Conservation (phyloP, 2,888 invertebrate genomes). For the Pollenia griseotomentosa region DNA sequence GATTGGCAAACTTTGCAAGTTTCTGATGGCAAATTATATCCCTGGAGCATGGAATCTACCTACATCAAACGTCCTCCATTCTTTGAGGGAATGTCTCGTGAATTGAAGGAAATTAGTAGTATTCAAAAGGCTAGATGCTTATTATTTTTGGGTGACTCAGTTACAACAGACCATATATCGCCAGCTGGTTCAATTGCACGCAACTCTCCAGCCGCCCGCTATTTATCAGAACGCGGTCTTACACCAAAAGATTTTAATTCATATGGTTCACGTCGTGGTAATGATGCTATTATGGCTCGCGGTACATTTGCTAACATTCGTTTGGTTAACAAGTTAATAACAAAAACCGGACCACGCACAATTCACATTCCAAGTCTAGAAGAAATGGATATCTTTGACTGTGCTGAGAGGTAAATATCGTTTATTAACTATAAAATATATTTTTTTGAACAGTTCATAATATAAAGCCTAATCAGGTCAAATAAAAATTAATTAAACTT, state of each 20-base stretch:
- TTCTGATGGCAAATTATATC: conserved; percentile 93
- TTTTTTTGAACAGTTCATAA: conserved; percentile 69
- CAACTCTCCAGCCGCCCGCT: conserved; percentile 92
- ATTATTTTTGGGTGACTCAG: conserved; percentile 96
- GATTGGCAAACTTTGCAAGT: conserved; percentile 94
- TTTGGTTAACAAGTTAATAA: conserved; percentile 94
- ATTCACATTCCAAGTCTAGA: conserved; percentile 94
- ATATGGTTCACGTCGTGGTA: conserved; percentile 98
- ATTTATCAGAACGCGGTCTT: conserved; percentile 84
- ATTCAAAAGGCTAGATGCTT: conserved; percentile 92
- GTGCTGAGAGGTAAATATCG: conserved; percentile 88
- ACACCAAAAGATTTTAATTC: conserved; percentile 98
- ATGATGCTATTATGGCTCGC: conserved; percentile 98
- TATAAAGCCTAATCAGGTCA: not conserved
- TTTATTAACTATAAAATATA: too few relatives aligned
- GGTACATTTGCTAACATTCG: conserved; percentile 99
- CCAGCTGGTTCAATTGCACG: conserved; percentile 99
- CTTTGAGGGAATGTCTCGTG: conserved; percentile 91
- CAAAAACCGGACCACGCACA: conserved; percentile 93
- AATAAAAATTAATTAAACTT: too few relatives aligned
- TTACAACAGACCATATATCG: conserved; percentile 99
- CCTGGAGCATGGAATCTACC: conserved; percentile 95
- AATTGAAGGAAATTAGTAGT: conserved; percentile 86
- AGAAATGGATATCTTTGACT: conserved; percentile 97
- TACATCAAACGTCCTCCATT: conserved; percentile 99